Conservation (phyloP, 2,888 invertebrate species). For the Copidosoma aretas region DNA sequence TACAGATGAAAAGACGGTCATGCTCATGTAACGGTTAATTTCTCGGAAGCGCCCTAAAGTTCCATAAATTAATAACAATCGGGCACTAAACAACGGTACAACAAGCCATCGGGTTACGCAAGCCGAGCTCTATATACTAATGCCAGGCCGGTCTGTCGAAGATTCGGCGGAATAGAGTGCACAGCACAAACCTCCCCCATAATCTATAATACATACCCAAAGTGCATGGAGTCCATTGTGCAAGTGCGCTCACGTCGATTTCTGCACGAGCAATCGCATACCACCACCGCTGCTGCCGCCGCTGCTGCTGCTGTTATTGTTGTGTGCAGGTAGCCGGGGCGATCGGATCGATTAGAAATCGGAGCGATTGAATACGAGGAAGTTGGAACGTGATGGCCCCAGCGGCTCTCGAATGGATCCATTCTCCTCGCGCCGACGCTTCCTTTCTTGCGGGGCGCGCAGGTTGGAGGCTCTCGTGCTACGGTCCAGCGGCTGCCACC, state of each 20-base stretch:
- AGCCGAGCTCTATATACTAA: no score
- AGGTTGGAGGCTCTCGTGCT: neutral
- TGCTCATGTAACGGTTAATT: no score
- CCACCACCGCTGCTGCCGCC: constrained; percentile 3
- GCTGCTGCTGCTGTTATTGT: no score
- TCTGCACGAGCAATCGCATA: constrained; percentile 10
- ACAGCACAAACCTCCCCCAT: neutral
- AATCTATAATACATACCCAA: neutral
- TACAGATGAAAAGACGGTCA: no score
- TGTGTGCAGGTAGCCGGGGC: neutral
- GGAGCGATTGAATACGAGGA: constrained; percentile 41
- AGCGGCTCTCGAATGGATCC: constrained; percentile 39
- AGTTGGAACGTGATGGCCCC: constrained; percentile 43
- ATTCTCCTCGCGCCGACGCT: constrained; percentile 4
- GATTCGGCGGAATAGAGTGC: neutral
- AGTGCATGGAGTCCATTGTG: constrained; percentile 13
- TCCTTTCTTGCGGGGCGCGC: neutral
- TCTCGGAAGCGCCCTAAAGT: neutral
- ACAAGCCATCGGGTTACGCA: neutral
- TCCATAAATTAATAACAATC: no score
- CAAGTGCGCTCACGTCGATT: constrained; percentile 11
- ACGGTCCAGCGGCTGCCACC: constrained; percentile 38
- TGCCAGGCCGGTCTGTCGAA: no score
- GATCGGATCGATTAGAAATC: constrained; percentile 47
- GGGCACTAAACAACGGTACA: neutral